These are phyloP conservation scores for Pseudomyrmex concolor DNA, from an alignment of 1,140 invertebrate genomes.

Conservation along the genomic window DNA sequence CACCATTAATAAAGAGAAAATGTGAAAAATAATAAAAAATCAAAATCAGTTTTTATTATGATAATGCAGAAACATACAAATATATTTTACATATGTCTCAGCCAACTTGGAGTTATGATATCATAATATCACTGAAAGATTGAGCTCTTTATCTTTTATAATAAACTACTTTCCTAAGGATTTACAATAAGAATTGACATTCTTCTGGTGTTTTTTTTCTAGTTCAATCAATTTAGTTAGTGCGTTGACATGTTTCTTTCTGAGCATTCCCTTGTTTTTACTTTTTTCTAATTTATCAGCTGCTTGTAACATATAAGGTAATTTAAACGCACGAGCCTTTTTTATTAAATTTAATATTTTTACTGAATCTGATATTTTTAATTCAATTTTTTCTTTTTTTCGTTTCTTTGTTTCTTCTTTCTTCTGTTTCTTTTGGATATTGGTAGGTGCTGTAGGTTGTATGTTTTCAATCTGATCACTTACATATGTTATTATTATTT, in stretches of 20 bases:
- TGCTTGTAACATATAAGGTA: conserved; percentile 54
- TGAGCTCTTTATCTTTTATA: background rate
- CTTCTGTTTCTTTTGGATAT: background rate
- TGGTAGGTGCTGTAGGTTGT: background rate
- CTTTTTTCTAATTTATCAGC: conserved; percentile 40
- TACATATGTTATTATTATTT: background rate
- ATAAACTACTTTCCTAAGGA: background rate
- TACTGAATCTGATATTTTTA: background rate
- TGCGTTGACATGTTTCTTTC: conserved; percentile 25
- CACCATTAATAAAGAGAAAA: no score
- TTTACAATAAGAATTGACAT: background rate
- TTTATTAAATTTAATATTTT: background rate
- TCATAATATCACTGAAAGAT: background rate
- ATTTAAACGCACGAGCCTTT: conserved; percentile 31
- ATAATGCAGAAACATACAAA: background rate
- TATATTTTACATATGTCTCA: background rate
- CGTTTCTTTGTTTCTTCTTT: background rate
- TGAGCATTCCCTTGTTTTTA: conserved; percentile 41
- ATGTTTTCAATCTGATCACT: no score
- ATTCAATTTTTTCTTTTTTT: background rate
- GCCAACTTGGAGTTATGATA: background rate
- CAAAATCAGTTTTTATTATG: no score
- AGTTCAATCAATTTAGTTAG: conserved; percentile 54
- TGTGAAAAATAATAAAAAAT: no score
- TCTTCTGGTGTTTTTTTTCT: conserved; percentile 33